Base-by-base conservation (phyloP, 2,888 invertebrate genomes). In the Diplolepis rosae region DNA sequence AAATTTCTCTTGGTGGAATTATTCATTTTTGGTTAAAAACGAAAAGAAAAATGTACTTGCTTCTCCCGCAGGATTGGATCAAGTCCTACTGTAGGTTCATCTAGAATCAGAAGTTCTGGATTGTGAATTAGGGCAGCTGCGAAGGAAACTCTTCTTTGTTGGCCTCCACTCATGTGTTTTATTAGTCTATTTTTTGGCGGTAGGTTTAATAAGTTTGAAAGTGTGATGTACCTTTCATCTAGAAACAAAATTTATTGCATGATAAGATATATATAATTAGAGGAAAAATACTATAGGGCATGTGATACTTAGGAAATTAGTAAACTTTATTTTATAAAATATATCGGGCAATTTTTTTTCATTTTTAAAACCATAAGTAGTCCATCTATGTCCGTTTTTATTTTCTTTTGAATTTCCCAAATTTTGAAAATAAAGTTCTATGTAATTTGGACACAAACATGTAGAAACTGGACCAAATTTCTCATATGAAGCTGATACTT, bases 1-100 rank as follows among this genome's bases (percentile, higher is more conserved):
- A 2, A 5, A 48, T 4, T 0, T 24, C 13, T 13, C 15, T 54
- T 39, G 6, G 42, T 7, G 11, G 50, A 7, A 11, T 30, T 51
- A 51, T 52, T 18, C 35, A 7, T 4, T 28, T n/a, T 65, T 18
- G 13, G 35, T 51, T 7, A 18, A 24, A 61, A 1, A 51, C 73
- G 22, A 32, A 66, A 27, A 27, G n/a, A n/a, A 77, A 75, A 78
- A 66, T 79, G 77, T 83, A 84, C 90, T 89, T 87, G 94, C 95
- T 93, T 93, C 88, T 95, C 94, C 87, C 96, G 91, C 68, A 98
- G 89, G 76, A 97, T 92, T 0, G 97, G 97, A 90, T 98, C 98
- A 71, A 98, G 91, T 0, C 97, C 98, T n/a, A 97, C 97, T 0
- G 97, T 98, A 0, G 97, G 97, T 85, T 98, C 98, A 84, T 98